Percentiles rank a stretch among this genome's conserved stretches.
Evolutionary conservation across 2,888 invertebrate species (phyloP).

Genomic region (Cepaea hortensis): DNA sequence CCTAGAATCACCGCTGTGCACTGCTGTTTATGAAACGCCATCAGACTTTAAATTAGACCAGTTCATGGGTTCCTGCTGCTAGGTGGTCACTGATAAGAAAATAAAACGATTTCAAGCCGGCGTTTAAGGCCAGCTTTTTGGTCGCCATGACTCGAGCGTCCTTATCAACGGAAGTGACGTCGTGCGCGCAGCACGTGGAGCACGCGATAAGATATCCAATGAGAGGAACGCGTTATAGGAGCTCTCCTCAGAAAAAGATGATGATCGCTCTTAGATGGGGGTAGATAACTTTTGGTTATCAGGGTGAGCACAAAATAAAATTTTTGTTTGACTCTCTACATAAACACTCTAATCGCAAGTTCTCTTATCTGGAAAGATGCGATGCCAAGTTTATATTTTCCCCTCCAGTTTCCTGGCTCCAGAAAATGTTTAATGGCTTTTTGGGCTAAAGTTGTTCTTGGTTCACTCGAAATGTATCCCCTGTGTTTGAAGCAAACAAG

Average conservation of each 20-base stretch:
- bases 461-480: background rate
- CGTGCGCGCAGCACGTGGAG: constrained; percentile 47
- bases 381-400: constrained; percentile 43
- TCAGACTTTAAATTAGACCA: constrained; percentile 37
- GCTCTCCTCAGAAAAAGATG: constrained; percentile 42
- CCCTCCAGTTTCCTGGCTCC: background rate
- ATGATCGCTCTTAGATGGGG: constrained; percentile 42
- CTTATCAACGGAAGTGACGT: constrained; percentile 50
- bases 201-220: constrained; percentile 46
- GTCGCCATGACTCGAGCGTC: constrained; percentile 44
- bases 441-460: constrained; percentile 8
- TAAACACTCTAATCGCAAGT: constrained; percentile 39
- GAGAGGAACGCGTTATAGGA: constrained; percentile 30
- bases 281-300: constrained; percentile 33
- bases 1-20: constrained; percentile 34
- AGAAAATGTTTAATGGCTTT: constrained; percentile 36
- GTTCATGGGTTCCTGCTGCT: constrained; percentile 25
- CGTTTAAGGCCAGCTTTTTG: constrained; percentile 33
- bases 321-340: constrained; percentile 31
- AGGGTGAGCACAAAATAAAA: constrained; percentile 42
- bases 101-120: constrained; percentile 41
- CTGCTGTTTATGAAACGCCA: constrained; percentile 30
- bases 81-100: constrained; percentile 42
- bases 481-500: background rate
- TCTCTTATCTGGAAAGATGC: constrained; percentile 41